These are phyloP conservation scores for Empis stercorea DNA, from an alignment of 2,888 invertebrate genomes.

Conservation along the genomic window DNA sequence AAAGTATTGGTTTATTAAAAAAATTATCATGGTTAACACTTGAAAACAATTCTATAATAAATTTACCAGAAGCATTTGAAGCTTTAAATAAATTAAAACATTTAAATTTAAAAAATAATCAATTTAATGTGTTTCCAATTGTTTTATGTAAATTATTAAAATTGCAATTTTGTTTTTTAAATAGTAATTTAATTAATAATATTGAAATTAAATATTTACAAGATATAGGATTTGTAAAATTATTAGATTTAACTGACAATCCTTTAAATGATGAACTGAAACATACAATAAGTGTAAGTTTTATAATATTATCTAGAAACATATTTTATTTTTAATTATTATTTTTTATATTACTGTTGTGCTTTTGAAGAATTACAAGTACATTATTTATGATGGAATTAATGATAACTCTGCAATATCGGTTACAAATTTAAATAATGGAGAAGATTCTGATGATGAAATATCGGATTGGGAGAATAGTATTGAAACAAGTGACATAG, in stretches of 20 bases:
- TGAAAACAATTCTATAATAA: slow-evolving; percentile 45
- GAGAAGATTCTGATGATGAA: slow-evolving; percentile 14
- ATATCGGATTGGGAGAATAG: slow-evolving; percentile 49
- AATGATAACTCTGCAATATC: background rate
- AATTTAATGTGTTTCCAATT: slow-evolving; percentile 40
- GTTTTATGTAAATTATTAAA: slow-evolving; percentile 35
- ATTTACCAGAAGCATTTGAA: slow-evolving; percentile 41
- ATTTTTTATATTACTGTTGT: background rate
- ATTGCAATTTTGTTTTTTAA: slow-evolving; percentile 43
- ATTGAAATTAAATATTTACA: slow-evolving; percentile 5
- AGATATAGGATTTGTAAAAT: slow-evolving; percentile 31
- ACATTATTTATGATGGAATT: slow-evolving; percentile 2
- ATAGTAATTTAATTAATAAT: slow-evolving; percentile 35
- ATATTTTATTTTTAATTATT: background rate
- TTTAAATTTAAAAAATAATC: slow-evolving; percentile 48
- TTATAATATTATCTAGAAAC: no score
- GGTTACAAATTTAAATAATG: background rate
- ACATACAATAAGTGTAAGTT: slow-evolving; percentile 5
- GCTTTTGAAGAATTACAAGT: slow-evolving; percentile 7
- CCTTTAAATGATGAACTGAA: slow-evolving; percentile 29
- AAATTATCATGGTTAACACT: slow-evolving; percentile 54
- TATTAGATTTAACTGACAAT: slow-evolving; percentile 42
- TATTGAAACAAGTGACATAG: slow-evolving; percentile 45
- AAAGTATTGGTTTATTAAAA: slow-evolving; percentile 42
- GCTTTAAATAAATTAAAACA: slow-evolving; percentile 44